Evolutionary conservation across 1,140 invertebrate genomes (phyloP), one percentile per base, ranked within the genome.

Genomic region (Drosophila auraria): DNA sequence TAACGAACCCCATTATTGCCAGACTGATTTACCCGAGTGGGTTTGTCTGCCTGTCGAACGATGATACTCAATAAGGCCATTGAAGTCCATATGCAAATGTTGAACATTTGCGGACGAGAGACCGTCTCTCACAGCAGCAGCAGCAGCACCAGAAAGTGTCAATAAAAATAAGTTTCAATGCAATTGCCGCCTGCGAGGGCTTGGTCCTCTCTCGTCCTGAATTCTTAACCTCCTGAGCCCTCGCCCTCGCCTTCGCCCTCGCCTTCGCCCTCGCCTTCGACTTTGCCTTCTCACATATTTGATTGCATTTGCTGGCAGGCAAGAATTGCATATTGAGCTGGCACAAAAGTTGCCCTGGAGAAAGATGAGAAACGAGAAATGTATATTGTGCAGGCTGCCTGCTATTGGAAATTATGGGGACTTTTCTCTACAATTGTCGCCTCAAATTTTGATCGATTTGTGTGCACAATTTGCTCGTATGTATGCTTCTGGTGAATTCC

Each of bases 151-250:
- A 23, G 58, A 68, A 68, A 78, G 72, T 80, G 80, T 74, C 83
- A 87, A 87, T 87, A 87, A 70, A 80, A 87, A 87, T 76, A 75
- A 62, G 81, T 70, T 77, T 66, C 60, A 71, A 57, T 68, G 81
- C 80, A 70, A 61, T 73, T 83, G 57, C 53, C 76, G 59, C 73
- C 68, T 63, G 64, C 25, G 33, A 59, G 49, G 50, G 30, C 27
- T 14, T 14, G 30, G 17, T 38, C 33, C 53, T 15, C 23, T 56
- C 33, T 40, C 54, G 54, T 56, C 54, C 54, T 56, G 33, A 56
- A 56, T 56, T 56, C 54, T 56, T 56, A 56, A 40, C 54, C 54
- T 56, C 17, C 17, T 15, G 27, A 30, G 27, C 6, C 27, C 27
- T 30, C 27, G 27, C 27, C 27, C 27, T 25, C 25, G 25, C 20